Evolutionary conservation across 2,113 vertebrate genomes (phyloP).

Genomic region (Poecilia latipinna): DNA sequence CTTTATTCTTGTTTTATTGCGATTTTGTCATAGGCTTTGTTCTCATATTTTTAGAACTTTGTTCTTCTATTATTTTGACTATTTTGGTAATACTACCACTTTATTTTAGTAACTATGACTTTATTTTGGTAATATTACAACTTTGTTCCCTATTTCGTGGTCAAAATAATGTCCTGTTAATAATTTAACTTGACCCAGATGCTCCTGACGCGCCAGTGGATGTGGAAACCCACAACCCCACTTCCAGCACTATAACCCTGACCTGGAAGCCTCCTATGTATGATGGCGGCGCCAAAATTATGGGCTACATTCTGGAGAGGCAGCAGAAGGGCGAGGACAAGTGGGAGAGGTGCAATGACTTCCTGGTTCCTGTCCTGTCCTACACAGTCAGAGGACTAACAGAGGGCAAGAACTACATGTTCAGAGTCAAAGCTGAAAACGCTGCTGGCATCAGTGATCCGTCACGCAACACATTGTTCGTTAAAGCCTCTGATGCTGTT

Average conservation of each 20-base stretch:
- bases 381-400: constrained; percentile 91
- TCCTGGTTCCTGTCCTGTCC: constrained; percentile 91
- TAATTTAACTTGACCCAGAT: constrained; percentile 73
- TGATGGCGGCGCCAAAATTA: constrained; percentile 95
- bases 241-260: constrained; percentile 90
- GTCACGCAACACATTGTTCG: constrained; percentile 86
- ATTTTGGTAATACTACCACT: no score
- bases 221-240: constrained; percentile 91
- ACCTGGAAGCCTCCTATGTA: constrained; percentile 98
- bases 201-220: constrained; percentile 93
- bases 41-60: no score
- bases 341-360: constrained; percentile 95
- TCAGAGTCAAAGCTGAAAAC: constrained; percentile 92
- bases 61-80: no score
- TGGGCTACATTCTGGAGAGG: constrained; percentile 96
- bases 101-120: no score
- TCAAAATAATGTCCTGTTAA: no score
- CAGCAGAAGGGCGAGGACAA: constrained; percentile 89
- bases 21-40: no score
- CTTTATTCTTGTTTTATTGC: no score
- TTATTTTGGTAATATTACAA: no score
- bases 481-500: constrained; percentile 87
- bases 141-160: no score
- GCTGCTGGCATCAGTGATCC: constrained; percentile 93
- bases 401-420: constrained; percentile 91